A percentile compares a stretch with the other conserved stretches of the same genome.
Evolutionary conservation across 2,888 invertebrate genomes (phyloP).

Genomic region (Punctoribates punctum): DNA sequence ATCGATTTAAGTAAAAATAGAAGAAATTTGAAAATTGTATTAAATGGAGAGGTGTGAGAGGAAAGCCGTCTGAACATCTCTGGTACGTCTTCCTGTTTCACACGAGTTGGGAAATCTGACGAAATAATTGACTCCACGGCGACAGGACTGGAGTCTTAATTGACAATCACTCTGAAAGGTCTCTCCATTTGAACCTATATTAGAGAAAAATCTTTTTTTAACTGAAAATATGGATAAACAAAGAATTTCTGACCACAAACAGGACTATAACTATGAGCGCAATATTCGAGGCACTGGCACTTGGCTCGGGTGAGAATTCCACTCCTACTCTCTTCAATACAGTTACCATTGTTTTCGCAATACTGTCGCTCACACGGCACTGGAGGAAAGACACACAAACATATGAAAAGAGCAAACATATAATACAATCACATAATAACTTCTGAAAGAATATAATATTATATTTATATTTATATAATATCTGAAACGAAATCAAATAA

Average conservation of each 20-base stretch:
- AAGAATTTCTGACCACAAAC: conserved; percentile 46
- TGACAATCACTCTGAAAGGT: conserved; percentile 42
- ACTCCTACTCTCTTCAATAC: conserved; percentile 44
- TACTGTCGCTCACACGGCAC: conserved; percentile 48
- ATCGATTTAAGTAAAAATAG: too few relatives aligned
- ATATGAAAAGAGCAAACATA: background rate
- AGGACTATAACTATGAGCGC: conserved; percentile 45
- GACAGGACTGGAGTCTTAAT: conserved; percentile 40
- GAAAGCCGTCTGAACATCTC: conserved; percentile 6
- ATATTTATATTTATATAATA: background rate
- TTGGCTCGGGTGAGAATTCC: conserved; percentile 33
- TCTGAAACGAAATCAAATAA: conserved; percentile 17
- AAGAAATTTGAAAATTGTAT: too few relatives aligned
- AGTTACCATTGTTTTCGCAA: conserved; percentile 47
- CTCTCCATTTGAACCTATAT: conserved; percentile 38
- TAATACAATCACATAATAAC: too few relatives aligned
- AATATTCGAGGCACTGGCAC: conserved; percentile 46
- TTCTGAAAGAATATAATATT: background rate
- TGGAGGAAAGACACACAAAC: conserved; percentile 33
- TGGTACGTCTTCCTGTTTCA: conserved; percentile 14
- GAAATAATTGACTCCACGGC: conserved; percentile 27
- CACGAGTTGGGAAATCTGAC: conserved; percentile 36
- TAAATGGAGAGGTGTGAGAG: background rate
- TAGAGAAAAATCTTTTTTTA: background rate
- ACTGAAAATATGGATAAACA: background rate